phyloP scores from a whole-genome alignment of 2,113 vertebrate genomes.

The Puntigrus tetrazona region DNA sequence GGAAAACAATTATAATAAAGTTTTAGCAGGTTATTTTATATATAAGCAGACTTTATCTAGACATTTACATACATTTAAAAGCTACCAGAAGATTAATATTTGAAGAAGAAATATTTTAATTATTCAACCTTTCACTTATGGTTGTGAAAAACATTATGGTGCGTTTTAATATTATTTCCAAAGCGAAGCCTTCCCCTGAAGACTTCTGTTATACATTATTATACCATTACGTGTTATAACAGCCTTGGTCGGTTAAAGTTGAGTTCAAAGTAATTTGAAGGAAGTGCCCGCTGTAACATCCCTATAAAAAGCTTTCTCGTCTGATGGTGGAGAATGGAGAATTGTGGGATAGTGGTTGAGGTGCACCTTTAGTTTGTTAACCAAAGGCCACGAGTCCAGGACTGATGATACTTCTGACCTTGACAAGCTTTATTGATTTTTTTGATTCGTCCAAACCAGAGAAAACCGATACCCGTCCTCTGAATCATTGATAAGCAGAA shows the following conservation, averaged over 20 bases:
- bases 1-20: background rate
- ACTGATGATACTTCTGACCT: slow-evolving; percentile 56
- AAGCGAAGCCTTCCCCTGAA: background rate
- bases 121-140: background rate
- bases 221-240: background rate
- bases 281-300: background rate
- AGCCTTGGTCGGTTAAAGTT: background rate
- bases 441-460: slow-evolving; percentile 40
- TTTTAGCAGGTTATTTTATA: background rate
- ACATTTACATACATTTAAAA: background rate
- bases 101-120: background rate
- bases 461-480: slow-evolving; percentile 55
- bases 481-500: slow-evolving; percentile 62
- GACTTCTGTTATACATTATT: background rate
- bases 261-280: background rate
- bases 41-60: background rate
- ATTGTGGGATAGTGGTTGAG: slow-evolving; percentile 8
- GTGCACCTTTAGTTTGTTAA: background rate
- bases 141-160: background rate
- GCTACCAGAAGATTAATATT: background rate
- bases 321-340: slow-evolving; percentile 11
- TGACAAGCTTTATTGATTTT: slow-evolving; percentile 58
- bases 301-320: background rate
- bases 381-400: slow-evolving; percentile 37
- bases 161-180: background rate